These are phyloP conservation scores for Nipponia nippon DNA, from an alignment of 2,113 vertebrate genomes.

Conservation along the genomic window DNA sequence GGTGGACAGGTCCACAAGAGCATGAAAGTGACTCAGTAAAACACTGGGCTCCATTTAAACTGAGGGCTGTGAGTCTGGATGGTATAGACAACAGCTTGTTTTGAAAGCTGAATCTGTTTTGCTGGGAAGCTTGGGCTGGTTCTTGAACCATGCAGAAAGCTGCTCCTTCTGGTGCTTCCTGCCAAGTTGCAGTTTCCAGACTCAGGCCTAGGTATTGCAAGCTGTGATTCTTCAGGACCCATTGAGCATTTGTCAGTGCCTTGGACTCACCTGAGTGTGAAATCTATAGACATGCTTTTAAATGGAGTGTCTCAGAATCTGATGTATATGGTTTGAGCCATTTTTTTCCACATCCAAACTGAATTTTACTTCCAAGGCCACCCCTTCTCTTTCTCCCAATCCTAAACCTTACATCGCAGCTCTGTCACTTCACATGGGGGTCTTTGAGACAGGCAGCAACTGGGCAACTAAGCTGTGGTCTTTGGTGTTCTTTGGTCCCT, in stretches of 20 bases:
- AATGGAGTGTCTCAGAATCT: background rate
- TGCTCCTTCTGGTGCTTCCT: background rate
- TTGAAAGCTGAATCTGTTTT: background rate
- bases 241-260: background rate
- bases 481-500: background rate
- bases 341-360: background rate
- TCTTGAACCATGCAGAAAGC: background rate
- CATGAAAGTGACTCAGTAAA: conserved; percentile 18
- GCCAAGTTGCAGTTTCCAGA: background rate
- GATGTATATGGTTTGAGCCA: background rate
- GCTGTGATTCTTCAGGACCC: background rate
- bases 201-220: background rate
- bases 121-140: background rate
- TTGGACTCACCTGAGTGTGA: fast-evolving
- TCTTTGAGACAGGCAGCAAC: background rate
- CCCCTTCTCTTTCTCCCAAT: background rate
- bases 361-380: background rate
- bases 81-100: background rate
- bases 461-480: background rate
- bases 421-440: background rate
- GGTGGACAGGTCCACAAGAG: background rate
- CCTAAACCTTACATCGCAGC: background rate
- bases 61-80: background rate
- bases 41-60: background rate
- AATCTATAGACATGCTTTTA: background rate